These are phyloP conservation scores for Papilio polyxenes DNA, from an alignment of 1,140 invertebrate species.

Conservation along the genomic window DNA sequence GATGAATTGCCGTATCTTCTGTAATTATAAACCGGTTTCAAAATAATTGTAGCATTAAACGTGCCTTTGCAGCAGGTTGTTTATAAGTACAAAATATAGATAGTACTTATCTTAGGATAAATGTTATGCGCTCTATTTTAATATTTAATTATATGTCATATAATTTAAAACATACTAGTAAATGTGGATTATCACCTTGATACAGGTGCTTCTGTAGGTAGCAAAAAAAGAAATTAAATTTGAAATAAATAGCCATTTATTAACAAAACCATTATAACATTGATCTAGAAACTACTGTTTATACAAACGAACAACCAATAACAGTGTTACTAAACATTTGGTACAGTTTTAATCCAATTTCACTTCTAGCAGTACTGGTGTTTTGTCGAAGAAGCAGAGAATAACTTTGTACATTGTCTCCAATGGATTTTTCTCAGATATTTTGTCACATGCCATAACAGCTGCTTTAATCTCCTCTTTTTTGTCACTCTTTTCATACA, in stretches of 20 bases:
- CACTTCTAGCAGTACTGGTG: conserved; percentile 23
- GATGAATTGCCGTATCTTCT: neutral
- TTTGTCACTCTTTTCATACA: conserved; percentile 40
- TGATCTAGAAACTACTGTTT: neutral
- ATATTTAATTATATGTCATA: too few relatives aligned
- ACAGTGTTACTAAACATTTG: neutral
- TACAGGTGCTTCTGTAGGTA: neutral
- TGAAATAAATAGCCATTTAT: neutral
- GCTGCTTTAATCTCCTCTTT: conserved; percentile 26
- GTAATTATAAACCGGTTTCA: neutral
- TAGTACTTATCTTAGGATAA: neutral
- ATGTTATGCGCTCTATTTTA: too few relatives aligned
- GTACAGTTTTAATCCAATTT: conserved; percentile 14
- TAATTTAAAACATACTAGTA: too few relatives aligned
- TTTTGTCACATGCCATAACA: conserved; percentile 1
- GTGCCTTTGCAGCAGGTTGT: neutral
- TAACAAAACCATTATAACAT: neutral
- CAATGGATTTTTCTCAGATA: conserved; percentile 10
- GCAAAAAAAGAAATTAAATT: neutral
- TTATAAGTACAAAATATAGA: neutral
- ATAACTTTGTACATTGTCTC: conserved; percentile 30
- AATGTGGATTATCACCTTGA: too few relatives aligned
- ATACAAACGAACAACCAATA: neutral
- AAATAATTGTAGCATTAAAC: neutral
- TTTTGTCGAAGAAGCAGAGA: conserved; percentile 23